Percentiles rank a stretch among this genome's conserved stretches.
Evolutionary conservation across 2,797 vertebrate species (phyloP).

Genomic region (Neosalanx taihuensis): DNA sequence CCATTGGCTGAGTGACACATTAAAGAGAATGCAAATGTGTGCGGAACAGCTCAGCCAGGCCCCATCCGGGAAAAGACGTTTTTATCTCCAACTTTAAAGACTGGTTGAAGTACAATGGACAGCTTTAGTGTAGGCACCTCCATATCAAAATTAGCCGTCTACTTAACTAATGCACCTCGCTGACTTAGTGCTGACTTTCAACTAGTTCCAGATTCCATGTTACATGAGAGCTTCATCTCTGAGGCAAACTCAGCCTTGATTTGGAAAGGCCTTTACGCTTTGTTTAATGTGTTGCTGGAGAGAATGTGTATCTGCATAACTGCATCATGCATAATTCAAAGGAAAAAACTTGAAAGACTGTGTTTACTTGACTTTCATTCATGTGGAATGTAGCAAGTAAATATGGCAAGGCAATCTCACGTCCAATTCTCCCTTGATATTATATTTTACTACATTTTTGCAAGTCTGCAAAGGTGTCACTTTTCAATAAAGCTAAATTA

Average conservation of each 20-base stretch:
- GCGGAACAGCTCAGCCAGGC: conserved; percentile 27
- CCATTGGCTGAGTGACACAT: conserved; percentile 31
- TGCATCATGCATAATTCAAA: neutral
- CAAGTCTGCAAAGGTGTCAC: neutral
- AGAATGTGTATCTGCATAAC: neutral
- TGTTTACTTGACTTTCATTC: neutral
- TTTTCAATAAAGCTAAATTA: neutral
- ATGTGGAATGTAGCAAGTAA: neutral
- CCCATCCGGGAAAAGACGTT: conserved; percentile 22
- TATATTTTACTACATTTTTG: neutral
- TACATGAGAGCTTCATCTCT: neutral
- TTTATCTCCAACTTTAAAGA: conserved; percentile 21
- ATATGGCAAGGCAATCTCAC: neutral
- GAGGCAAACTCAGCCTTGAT: neutral
- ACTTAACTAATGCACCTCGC: conserved; percentile 14
- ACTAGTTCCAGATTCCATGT: neutral
- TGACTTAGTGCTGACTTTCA: neutral
- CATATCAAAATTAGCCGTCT: conserved; percentile 5
- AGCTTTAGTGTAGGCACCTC: conserved; percentile 29
- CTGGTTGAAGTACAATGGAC: conserved; percentile 28
- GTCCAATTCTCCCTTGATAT: neutral
- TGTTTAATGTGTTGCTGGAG: neutral
- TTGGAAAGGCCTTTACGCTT: neutral
- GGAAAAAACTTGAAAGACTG: neutral
- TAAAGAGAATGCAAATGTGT: conserved; percentile 29